Base-by-base conservation (phyloP, 2,888 invertebrate genomes). In the Nysson spinosus region DNA sequence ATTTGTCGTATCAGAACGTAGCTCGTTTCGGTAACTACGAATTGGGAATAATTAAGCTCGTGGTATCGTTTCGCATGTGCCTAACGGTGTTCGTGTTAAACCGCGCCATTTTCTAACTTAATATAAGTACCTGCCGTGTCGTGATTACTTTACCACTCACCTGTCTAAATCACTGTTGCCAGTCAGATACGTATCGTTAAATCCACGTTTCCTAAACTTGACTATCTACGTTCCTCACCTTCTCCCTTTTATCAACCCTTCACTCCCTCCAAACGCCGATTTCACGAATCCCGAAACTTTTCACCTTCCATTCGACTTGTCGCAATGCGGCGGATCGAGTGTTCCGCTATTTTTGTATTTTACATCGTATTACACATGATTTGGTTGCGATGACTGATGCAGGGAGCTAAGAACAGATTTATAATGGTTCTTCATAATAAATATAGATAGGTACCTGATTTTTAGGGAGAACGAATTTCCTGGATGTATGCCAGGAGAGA, bases 271-370 rank as follows among this genome's bases (percentile, higher is more conserved):
- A 6, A n/a, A 3, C 3, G 28, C 3, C 6, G 28, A 28, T n/a
- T 3, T 28, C 28, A 9, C 28, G 12, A 17, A 11, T 17, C 7
- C 24, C n/a, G 24, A 3, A 42, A 52, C 20, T 40, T 32, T 32
- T 32, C 22, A 9, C 35, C 22, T 30, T n/a, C 40, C 17, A 17
- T 40, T 20, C 24, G 22, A 64, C 14, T 39, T 58, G 71, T 63
- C 71, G 71, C 70, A 72, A 56, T 72, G 71, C 71, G 62, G 60
- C 24, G 35, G 51, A 44, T 55, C 37, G 14, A 22, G 35, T 63
- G 50, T 61, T 35, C 54, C 55, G 54, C 50, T 54, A 19, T 42
- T 20, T 16, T 47, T 24, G 34, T 37, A 19, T 16, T n/a, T 11
- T 16, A 34, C 42, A 40, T 39, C 30, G 32, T 32, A 32, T n/a